Base-by-base conservation (phyloP, 2,113 vertebrate genomes). In the Chaenocephalus aceratus region DNA sequence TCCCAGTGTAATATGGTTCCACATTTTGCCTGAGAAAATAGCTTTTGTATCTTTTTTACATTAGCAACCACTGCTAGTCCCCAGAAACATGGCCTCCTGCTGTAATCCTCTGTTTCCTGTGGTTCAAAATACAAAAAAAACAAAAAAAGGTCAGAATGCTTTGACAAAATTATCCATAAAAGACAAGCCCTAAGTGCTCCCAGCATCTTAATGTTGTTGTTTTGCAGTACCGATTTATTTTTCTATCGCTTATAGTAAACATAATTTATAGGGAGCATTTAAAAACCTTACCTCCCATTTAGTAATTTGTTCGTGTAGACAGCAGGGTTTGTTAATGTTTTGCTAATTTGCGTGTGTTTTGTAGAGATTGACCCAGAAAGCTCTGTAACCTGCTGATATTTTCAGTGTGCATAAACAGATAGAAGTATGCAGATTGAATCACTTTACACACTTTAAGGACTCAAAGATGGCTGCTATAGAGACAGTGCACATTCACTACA, bases 31-130 rank as follows among this genome's bases (percentile, higher is more conserved):
- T 0, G 12, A 26, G 2, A 26, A 44, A 0, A 8, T 30, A 59
- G 3, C 46, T 8, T 78, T 53, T 56, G 18, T 59, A 73, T 10
- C 52, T 57, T 23, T n/a, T 84, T 82, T 72, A 59, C 46, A 77
- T 62, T 46, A 56, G 18, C 23, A 51, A 12, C 41, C 16, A 21
- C 16, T 61, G 36, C 70, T 72, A 69, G 76, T 66, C n/a, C 59
- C 16, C 36, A 34, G 46, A 13, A 64, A 71, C 5, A 41, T 41
- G 7, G 36, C 36, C 36, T 41, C 36, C 36, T 41, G 36, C 36
- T 41, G 36, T 41, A 41, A 41, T 41, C 21, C 34, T 4, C 3
- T 12, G 58, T 14, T 48, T 51, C 67, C 15, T 60, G 56, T 57
- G 54, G 44, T 73, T 30, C 34, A 53, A 45, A 75, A 51, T 12